Evolutionary conservation across 2,888 invertebrate genomes (phyloP).

Genomic region (Amphipoea oculea): DNA sequence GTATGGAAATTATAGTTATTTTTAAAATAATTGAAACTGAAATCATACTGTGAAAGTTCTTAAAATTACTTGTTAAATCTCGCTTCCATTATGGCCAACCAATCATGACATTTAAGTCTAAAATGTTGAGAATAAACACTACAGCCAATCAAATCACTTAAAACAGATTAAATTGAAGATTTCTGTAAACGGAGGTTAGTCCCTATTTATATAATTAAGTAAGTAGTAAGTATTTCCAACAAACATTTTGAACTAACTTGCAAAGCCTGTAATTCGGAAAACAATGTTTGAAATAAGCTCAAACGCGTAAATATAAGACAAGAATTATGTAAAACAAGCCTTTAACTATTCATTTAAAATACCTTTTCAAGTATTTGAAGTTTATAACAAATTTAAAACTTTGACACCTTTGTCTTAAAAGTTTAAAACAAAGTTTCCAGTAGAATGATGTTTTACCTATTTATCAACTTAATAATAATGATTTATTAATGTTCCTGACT

Average conservation of each 20-base stretch:
- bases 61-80: too few relatives aligned
- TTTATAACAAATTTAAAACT: conserved; percentile 1
- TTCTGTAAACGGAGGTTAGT: not conserved
- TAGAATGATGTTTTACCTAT: not conserved
- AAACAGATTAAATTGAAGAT: not conserved
- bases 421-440: not conserved
- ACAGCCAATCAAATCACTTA: not conserved
- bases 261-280: conserved; percentile 7
- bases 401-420: conserved; percentile 3
- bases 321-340: conserved; percentile 29
- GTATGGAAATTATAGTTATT: too few relatives aligned
- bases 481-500: not conserved
- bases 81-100: too few relatives aligned
- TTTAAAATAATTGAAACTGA: too few relatives aligned
- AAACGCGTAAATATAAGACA: conserved; percentile 21
- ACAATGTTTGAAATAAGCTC: conserved; percentile 14
- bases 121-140: too few relatives aligned
- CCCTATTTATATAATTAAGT: not conserved
- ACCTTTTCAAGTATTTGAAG: conserved; percentile 26
- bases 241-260: conserved; percentile 21
- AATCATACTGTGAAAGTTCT: too few relatives aligned
- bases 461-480: not conserved
- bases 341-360: conserved; percentile 10
- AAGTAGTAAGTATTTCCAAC: not conserved
- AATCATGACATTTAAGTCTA: too few relatives aligned